Base-by-base conservation (phyloP, 2,888 invertebrate species). In the Napeogenes inachia region DNA sequence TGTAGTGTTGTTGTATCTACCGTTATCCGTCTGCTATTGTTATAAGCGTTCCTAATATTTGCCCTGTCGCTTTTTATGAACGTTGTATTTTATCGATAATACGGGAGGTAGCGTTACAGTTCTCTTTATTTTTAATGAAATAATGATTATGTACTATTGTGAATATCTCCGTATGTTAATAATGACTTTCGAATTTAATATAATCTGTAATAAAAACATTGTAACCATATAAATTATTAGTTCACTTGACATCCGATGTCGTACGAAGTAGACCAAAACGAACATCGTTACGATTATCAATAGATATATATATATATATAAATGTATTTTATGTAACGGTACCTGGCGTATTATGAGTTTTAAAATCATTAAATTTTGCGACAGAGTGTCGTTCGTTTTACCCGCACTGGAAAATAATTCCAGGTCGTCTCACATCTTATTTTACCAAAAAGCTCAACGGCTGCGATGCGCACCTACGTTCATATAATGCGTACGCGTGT, bases 401-500 rank as follows among this genome's bases (percentile, higher is more conserved):
- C 32, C 59, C 54, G 30, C 12, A 64, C 64, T 62, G 60, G 62
- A 60, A 38, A 53, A 54, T 35, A 56, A 32, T 57, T 55, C 47
- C 54, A 46, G n/a, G 54, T 57, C 57, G 38, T 54, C 38, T 57
- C 57, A 45, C 56, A 57, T 60, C 38, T 53, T 56, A 33, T 58
- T 59, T 60, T 54, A 54, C 55, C 59, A 64, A 61, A 58, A 62
- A 64, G 66, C 66, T 66, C 66, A 66, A 66, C 57, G 56, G 60
- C 66, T 60, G 60, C 59, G 54, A 60, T 64, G 60, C 67, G 65
- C 62, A 61, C 65, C 59, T 50, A 45, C 61, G 53, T 59, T 61
- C 59, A 57, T 58, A 61, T 64, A 61, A 63, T 66, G 80, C 82
- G 83, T 84, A 83, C 80, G 83, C 85, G 83, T 83, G 78, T 80